These are phyloP conservation scores for Gorsachius goisagi DNA, from an alignment of 2,113 vertebrate genomes.

Conservation along the genomic window DNA sequence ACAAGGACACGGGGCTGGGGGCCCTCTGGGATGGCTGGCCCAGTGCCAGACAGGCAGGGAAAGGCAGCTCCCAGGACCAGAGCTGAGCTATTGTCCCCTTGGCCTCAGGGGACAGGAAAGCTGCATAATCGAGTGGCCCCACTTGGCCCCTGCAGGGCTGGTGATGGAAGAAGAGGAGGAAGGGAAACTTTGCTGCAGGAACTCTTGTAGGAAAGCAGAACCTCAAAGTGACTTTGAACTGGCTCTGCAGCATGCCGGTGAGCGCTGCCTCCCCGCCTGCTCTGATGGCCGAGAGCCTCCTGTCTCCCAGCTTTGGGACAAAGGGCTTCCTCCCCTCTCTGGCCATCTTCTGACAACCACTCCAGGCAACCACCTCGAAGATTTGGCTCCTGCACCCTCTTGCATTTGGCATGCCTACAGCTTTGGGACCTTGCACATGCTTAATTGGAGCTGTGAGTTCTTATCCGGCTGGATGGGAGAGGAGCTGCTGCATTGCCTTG, in stretches of 20 bases:
- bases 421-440: background rate
- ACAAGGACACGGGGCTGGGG: fast-evolving
- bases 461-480: background rate
- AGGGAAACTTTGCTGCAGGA: background rate
- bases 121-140: background rate
- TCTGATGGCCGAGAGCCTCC: background rate
- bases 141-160: background rate
- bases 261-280: background rate
- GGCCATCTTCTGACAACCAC: background rate
- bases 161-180: background rate
- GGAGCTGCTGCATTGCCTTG: background rate
- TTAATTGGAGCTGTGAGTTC: background rate
- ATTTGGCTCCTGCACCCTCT: background rate
- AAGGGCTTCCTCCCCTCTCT: background rate
- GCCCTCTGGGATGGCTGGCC: background rate
- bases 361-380: fast-evolving
- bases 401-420: background rate
- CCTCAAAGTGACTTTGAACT: background rate
- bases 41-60: background rate
- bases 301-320: background rate
- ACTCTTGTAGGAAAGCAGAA: background rate
- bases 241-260: background rate
- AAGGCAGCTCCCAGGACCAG: background rate
- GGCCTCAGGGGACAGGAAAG: background rate
- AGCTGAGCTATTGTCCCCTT: background rate